Evolutionary conservation across 2,113 vertebrate genomes (phyloP).

Genomic region (Catagonus wagneri): DNA sequence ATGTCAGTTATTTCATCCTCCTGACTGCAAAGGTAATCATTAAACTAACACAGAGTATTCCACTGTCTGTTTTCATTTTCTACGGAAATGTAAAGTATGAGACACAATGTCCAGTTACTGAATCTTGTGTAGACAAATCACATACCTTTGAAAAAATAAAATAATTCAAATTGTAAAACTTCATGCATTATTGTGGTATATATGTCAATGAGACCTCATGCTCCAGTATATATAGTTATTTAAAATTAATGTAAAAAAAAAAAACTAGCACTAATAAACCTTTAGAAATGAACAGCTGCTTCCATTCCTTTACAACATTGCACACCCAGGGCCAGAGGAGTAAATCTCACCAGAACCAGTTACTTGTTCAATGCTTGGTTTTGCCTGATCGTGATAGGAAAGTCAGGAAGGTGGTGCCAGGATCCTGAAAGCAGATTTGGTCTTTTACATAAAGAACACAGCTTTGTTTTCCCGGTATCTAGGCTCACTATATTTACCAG

Average conservation of each 20-base stretch:
- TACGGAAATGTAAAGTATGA: background rate
- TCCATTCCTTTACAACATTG: background rate
- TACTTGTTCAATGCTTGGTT: background rate
- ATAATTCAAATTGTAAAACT: background rate
- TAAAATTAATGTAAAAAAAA: background rate
- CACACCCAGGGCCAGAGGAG: background rate
- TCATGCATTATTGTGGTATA: fast-evolving
- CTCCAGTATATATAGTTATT: background rate
- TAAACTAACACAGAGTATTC: background rate
- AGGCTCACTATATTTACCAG: background rate
- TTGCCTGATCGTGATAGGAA: background rate
- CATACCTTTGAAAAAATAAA: background rate
- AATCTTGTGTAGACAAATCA: background rate
- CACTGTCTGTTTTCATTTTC: background rate
- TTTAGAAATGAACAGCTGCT: background rate
- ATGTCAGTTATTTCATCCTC: background rate
- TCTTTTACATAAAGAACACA: background rate
- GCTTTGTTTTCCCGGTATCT: background rate
- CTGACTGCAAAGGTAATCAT: background rate
- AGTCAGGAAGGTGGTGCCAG: background rate
- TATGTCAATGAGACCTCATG: background rate
- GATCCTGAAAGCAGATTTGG: background rate
- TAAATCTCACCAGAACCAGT: fast-evolving
- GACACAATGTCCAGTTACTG: background rate
- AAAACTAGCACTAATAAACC: background rate